These are phyloP conservation scores for Lanius collurio DNA, from an alignment of 2,113 vertebrate species.

Conservation along the genomic window DNA sequence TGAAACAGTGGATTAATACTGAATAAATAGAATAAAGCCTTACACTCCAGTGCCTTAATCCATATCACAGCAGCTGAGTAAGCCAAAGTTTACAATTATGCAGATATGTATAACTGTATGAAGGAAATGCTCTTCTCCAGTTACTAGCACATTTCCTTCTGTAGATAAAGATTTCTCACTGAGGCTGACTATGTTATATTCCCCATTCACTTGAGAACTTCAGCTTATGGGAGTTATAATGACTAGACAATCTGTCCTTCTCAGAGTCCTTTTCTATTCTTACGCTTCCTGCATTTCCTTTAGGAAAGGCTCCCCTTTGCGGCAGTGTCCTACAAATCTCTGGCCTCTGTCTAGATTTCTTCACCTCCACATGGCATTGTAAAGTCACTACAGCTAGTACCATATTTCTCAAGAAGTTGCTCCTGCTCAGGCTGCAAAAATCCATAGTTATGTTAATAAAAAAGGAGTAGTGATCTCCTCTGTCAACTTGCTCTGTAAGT, in stretches of 20 bases:
- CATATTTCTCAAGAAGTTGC: neutral
- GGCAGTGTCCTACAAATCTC: neutral
- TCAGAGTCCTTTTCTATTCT: neutral
- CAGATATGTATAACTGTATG: neutral
- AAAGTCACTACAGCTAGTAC: neutral
- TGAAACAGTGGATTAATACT: neutral
- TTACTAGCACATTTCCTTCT: neutral
- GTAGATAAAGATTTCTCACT: neutral
- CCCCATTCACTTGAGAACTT: neutral
- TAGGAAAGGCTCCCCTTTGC: neutral
- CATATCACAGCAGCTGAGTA: neutral
- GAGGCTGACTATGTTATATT: neutral
- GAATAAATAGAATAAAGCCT: neutral
- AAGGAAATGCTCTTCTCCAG: neutral
- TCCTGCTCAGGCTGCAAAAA: neutral
- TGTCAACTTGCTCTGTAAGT: neutral
- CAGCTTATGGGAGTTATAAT: neutral
- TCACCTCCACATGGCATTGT: accelerated
- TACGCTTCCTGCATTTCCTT: neutral
- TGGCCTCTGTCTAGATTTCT: neutral
- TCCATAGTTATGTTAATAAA: neutral
- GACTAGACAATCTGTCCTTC: neutral
- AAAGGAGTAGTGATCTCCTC: neutral
- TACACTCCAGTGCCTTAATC: neutral
- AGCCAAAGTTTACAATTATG: neutral